Percentiles rank a stretch among this genome's conserved stretches.
Evolutionary conservation across 2,888 invertebrate genomes (phyloP).

Genomic region (Amblyjoppa fuscipennis): DNA sequence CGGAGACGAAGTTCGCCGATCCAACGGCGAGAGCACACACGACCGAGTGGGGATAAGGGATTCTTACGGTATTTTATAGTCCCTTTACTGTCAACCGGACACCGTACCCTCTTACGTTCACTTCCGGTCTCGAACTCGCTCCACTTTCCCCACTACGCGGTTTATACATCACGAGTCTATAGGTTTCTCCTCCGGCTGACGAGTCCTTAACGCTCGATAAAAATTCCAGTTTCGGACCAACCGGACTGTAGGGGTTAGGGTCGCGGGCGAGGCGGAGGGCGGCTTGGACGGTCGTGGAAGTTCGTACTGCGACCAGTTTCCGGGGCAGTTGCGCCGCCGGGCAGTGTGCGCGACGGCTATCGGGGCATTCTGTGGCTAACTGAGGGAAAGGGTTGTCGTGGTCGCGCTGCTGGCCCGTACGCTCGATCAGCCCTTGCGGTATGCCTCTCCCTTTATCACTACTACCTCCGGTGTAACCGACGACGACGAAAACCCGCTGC

Average conservation of each 20-base stretch:
- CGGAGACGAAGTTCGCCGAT: slow-evolving; percentile 20
- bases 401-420: slow-evolving; percentile 28
- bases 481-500: background rate
- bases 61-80: slow-evolving; percentile 69
- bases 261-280: background rate
- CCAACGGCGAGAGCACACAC: slow-evolving; percentile 49
- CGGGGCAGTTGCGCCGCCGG: background rate
- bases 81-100: slow-evolving; percentile 65
- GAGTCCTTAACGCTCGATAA: slow-evolving; percentile 31
- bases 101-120: slow-evolving; percentile 46
- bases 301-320: slow-evolving; percentile 24
- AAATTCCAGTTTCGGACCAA: slow-evolving; percentile 30
- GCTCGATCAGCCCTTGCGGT: slow-evolving; percentile 49
- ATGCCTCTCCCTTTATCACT: slow-evolving; percentile 34
- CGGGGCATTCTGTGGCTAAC: slow-evolving; percentile 16
- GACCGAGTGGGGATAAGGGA: slow-evolving; percentile 66
- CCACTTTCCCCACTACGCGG: background rate
- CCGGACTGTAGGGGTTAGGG: slow-evolving; percentile 18
- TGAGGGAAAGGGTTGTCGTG: slow-evolving; percentile 36
- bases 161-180: background rate
- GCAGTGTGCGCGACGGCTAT: background rate
- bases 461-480: background rate
- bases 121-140: slow-evolving; percentile 4
- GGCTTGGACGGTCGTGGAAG: background rate
- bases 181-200: background rate